A percentile compares a stretch with the other conserved stretches of the same genome.
Conservation (phyloP, 2,888 invertebrate genomes). For the Helicoverpa assulta region DNA sequence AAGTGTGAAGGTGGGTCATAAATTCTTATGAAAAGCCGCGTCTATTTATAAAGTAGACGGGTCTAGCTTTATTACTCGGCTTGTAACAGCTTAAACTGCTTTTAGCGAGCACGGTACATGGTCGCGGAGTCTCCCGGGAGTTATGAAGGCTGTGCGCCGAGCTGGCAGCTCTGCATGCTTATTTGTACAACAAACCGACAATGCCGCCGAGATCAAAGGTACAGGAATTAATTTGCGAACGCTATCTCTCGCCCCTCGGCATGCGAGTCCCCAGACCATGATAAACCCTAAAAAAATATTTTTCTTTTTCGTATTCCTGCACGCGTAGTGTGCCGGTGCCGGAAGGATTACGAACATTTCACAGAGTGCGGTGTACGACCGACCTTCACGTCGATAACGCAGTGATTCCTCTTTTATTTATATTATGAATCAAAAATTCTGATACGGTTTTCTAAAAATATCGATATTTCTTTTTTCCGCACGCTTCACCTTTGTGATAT, state of each 20-base stretch:
- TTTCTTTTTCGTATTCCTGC: constrained; percentile 64
- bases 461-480: neutral
- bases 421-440: neutral
- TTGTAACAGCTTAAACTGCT: constrained; percentile 73
- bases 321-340: constrained; percentile 13
- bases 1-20: constrained; percentile 50
- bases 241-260: constrained; percentile 74
- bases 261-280: constrained; percentile 67
- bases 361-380: neutral
- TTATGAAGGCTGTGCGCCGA: constrained; percentile 67
- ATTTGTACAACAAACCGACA: constrained; percentile 84
- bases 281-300: constrained; percentile 75
- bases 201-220: constrained; percentile 84
- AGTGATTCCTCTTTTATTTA: constrained; percentile 8
- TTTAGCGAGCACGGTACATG: constrained; percentile 67
- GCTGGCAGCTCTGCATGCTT: constrained; percentile 68
- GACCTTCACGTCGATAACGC: constrained; percentile 1
- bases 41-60: constrained; percentile 52
- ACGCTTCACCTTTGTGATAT: neutral
- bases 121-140: constrained; percentile 68
- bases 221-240: constrained; percentile 85
- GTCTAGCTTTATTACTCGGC: constrained; percentile 67
- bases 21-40: constrained; percentile 55
- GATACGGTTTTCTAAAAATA: neutral
- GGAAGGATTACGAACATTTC: constrained; percentile 43